A percentile compares a stretch with the other conserved stretches of the same genome.
phyloP scores from a whole-genome alignment of 2,797 vertebrate species.

The Hydrolagus colliei region DNA sequence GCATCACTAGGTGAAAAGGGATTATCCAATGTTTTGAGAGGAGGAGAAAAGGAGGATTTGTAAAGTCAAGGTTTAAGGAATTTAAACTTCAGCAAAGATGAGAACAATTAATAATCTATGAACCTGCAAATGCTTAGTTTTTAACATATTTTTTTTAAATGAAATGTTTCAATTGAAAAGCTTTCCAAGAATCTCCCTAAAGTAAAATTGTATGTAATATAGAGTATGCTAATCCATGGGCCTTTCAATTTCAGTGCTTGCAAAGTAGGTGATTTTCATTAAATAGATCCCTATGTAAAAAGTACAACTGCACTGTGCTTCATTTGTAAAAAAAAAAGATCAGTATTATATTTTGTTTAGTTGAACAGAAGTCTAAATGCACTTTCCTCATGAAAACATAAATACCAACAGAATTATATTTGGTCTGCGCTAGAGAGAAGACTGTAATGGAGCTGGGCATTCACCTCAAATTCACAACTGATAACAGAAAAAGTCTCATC shows the following conservation, averaged over 20 bases:
- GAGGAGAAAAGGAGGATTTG: neutral
- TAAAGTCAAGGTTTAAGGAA: neutral
- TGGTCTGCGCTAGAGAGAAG: neutral
- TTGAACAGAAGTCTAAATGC: neutral
- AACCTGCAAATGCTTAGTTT: neutral
- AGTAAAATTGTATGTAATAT: neutral
- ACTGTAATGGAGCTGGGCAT: neutral
- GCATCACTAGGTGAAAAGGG: neutral
- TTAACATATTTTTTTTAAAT: neutral
- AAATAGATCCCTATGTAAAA: neutral
- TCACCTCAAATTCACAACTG: neutral
- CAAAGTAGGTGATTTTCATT: neutral
- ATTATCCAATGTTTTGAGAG: neutral
- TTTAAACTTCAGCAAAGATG: neutral
- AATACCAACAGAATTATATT: neutral
- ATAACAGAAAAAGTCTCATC: neutral
- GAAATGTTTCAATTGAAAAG: neutral
- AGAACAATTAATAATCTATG: constrained; percentile 4
- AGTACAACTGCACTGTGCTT: too few relatives aligned
- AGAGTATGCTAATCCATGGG: too few relatives aligned
- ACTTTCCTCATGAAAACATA: neutral
- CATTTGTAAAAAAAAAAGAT: neutral
- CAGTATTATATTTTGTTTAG: neutral
- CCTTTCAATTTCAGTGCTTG: too few relatives aligned
- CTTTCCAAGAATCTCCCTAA: neutral